Conservation (phyloP, 2,797 vertebrate genomes). For the Poeciliopsis turneri region DNA sequence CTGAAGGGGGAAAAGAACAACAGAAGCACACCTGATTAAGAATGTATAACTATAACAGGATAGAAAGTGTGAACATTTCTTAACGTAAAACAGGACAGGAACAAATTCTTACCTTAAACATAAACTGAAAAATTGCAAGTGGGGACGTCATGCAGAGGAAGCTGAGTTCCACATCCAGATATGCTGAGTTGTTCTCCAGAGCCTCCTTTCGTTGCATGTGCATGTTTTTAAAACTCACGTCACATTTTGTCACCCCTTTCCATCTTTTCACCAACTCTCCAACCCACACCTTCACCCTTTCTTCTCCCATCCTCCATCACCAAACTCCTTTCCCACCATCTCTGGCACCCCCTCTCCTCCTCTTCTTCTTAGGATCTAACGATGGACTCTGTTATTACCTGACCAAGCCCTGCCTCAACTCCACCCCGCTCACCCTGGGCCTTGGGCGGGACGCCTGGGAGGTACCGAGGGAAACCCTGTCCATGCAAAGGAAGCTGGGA, state of each 20-base stretch:
- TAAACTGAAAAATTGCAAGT: neutral
- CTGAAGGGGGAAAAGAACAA: slow-evolving; percentile 31
- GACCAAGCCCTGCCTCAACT: slow-evolving; percentile 82
- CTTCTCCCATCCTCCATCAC: slow-evolving; percentile 20
- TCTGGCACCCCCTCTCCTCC: slow-evolving; percentile 11
- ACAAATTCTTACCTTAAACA: neutral
- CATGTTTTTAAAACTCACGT: slow-evolving; percentile 76
- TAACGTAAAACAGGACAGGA: neutral
- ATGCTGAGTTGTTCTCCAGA: slow-evolving; percentile 38
- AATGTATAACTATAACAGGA: slow-evolving; percentile 45
- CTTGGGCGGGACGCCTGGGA: slow-evolving; percentile 96
- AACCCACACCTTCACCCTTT: slow-evolving; percentile 24
- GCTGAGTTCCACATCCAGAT: slow-evolving; percentile 51
- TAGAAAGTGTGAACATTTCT: neutral
- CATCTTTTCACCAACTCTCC: slow-evolving; percentile 40
- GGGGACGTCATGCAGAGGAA: slow-evolving; percentile 9
- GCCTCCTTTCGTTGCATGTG: slow-evolving; percentile 68
- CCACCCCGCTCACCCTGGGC: slow-evolving; percentile 92
- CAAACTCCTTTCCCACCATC: slow-evolving; percentile 17
- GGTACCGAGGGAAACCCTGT: slow-evolving; percentile 85
- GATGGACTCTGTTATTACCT: slow-evolving; percentile 94
- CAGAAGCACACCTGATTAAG: slow-evolving; percentile 44
- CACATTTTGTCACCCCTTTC: slow-evolving; percentile 59
- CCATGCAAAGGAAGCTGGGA: slow-evolving; percentile 87
- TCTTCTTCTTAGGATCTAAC: slow-evolving; percentile 81